phyloP scores from a whole-genome alignment of 2,797 vertebrate species.

The Anisognathus igniventris region DNA sequence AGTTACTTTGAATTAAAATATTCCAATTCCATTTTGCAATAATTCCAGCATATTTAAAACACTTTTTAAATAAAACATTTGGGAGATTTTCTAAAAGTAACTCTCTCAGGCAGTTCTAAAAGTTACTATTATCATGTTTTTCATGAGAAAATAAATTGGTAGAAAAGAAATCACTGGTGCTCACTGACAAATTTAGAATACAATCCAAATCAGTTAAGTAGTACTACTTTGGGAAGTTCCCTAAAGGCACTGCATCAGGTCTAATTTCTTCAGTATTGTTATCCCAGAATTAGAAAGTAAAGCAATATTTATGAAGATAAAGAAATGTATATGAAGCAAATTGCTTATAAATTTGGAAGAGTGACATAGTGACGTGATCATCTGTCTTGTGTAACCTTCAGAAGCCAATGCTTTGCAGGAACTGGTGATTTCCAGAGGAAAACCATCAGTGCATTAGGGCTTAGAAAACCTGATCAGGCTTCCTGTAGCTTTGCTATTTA shows the following conservation, averaged over 20 bases:
- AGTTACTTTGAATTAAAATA: neutral
- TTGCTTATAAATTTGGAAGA: neutral
- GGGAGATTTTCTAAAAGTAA: neutral
- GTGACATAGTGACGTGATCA: neutral
- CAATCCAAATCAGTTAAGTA: neutral
- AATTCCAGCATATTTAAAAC: neutral
- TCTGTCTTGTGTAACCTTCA: accelerated
- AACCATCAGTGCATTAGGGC: neutral
- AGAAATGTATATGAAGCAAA: neutral
- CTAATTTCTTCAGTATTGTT: neutral
- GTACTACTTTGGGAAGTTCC: neutral
- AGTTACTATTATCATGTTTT: neutral
- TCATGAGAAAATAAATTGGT: neutral
- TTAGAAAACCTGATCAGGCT: neutral
- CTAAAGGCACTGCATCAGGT: neutral
- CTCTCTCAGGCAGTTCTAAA: neutral
- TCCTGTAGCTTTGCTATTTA: neutral
- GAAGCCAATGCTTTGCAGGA: neutral
- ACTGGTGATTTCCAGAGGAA: neutral
- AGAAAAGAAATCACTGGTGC: neutral
- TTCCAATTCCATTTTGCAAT: neutral
- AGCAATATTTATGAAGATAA: neutral
- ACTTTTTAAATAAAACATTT: neutral
- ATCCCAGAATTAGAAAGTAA: neutral
- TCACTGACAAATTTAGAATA: neutral